These are phyloP conservation scores for Megalops atlanticus DNA, from an alignment of 2,113 vertebrate species.

Conservation along the genomic window DNA sequence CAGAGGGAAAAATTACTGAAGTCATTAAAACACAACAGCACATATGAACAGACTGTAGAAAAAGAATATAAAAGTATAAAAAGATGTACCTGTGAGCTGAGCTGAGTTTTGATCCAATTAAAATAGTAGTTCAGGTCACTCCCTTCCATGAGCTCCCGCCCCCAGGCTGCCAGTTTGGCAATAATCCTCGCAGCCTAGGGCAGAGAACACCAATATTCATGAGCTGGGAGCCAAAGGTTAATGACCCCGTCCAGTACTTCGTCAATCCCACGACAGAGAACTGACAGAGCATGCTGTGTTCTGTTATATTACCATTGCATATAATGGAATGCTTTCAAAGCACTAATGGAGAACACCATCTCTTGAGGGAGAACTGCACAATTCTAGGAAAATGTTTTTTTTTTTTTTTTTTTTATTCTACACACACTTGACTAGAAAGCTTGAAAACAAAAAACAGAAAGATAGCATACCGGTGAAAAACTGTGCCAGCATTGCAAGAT, in stretches of 20 bases:
- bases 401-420: no score
- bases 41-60: neutral
- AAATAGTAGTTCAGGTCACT: constrained; percentile 99
- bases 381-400: no score
- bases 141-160: constrained; percentile 96
- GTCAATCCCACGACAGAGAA: no score
- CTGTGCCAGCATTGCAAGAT: no score
- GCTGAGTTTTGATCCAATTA: constrained; percentile 98
- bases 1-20: neutral
- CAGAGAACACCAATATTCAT: neutral
- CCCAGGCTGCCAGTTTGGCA: constrained; percentile 96
- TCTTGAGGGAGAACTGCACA: no score
- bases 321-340: no score
- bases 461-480: no score
- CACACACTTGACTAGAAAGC: no score
- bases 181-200: constrained; percentile 95
- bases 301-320: no score
- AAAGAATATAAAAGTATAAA: neutral
- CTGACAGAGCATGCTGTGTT: no score
- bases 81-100: constrained; percentile 91
- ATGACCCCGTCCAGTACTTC: neutral
- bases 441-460: no score
- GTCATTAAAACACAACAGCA: neutral
- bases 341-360: no score
- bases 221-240: neutral